These are phyloP conservation scores for Sycobia sp. DNA, from an alignment of 1,140 invertebrate genomes.

Conservation along the genomic window DNA sequence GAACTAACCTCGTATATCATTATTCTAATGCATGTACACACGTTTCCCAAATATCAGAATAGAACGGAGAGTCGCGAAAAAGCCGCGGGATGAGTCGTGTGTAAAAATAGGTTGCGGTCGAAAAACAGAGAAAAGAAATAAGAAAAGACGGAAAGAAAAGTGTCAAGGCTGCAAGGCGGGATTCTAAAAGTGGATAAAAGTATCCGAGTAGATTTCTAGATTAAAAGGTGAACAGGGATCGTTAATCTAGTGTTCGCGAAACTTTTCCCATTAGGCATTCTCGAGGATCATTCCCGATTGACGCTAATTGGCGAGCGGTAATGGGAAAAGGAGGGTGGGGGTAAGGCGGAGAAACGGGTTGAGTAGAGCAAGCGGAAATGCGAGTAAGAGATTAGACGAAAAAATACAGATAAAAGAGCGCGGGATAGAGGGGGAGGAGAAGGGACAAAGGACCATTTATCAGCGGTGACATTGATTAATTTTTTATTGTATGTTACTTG, in stretches of 20 bases:
- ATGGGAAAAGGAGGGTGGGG: not conserved
- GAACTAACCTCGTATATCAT: too few species aligned
- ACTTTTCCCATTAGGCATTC: constrained; percentile 33
- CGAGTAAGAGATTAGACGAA: constrained; percentile 8
- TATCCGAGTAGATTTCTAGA: constrained; percentile 32
- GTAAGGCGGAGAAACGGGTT: not conserved
- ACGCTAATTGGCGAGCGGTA: constrained; percentile 30
- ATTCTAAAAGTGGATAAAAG: constrained; percentile 32
- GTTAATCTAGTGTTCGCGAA: constrained; percentile 33
- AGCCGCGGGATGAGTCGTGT: too few species aligned
- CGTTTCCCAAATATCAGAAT: too few species aligned
- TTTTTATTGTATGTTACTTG: too few species aligned
- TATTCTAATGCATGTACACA: too few species aligned
- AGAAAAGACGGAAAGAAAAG: not conserved
- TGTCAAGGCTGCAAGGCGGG: constrained; percentile 20
- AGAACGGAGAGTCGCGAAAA: too few species aligned
- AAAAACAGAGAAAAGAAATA: not conserved
- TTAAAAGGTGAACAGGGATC: constrained; percentile 33
- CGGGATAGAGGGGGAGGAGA: too few species aligned
- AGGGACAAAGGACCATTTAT: not conserved
- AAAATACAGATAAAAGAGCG: constrained; percentile 6
- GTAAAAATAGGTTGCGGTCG: not conserved
- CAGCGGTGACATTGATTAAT: not conserved
- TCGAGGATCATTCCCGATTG: constrained; percentile 30
- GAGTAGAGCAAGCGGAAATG: not conserved